Base-by-base conservation (phyloP, 2,797 vertebrate genomes). In the Characodon lateralis region DNA sequence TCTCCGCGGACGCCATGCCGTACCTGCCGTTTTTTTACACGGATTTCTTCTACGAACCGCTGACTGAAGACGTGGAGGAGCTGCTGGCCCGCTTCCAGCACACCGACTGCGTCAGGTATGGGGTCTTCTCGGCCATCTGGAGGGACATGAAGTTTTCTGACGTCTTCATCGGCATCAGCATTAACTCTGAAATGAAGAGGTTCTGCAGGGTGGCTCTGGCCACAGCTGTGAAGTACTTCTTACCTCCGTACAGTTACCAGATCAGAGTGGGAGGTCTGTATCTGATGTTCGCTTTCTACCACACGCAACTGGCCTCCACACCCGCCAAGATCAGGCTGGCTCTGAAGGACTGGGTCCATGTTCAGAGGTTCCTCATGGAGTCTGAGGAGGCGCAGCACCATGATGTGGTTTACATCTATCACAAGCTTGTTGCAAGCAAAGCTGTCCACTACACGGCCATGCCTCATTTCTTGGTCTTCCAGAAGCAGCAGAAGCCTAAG, bases 21-120 rank as follows among this genome's bases (percentile, higher is more conserved):
- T 77, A 61, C 0, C 0, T 0, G 0, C 35, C 0, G 6, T 76
- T 73, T 0, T 0, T 50, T 3, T 92, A 85, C 78, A 31, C 77
- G 0, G 85, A 84, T 0, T 58, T 81, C 71, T 94, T 86, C 43
- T 74, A 81, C 61, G 0, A 8, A 0, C 83, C 85, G 13, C 89
- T 95, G 68, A 93, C 92, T 0, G 88, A 91, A 39, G 94, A 95
- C 7, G 91, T 94, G 85, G 93, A 95, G 87, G 82, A 90, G 0
- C 80, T 95, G 0, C 87, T 94, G 41, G 85, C 72, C 2, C 89
- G 85, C 5, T 93, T 94, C 83, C 93, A 94, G 85, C 89, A 77
- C 4, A 71, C 26, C 0, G 92, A 91, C 63, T 91, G 92, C 0
- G 81, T 95, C 61, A 78, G 93, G 66, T 93, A 78, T 5, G 66